Percentiles rank a stretch among this genome's conserved stretches.
Conservation (phyloP, 2,888 invertebrate genomes). For the Amphipyra berbera region DNA sequence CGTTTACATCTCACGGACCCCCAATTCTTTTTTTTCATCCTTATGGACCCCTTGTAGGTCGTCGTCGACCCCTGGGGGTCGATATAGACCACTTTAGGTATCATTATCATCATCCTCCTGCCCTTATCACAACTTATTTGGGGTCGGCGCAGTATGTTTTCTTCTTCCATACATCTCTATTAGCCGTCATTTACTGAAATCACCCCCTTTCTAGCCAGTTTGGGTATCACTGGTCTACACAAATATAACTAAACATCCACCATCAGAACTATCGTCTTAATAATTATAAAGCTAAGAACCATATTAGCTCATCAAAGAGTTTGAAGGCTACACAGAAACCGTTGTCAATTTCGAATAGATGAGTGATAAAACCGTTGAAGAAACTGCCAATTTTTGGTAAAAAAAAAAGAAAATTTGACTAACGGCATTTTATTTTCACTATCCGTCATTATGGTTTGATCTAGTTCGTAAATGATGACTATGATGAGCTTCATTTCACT, state of each 20-base stretch:
- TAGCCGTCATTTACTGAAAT: too few relatives aligned
- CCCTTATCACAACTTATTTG: too few relatives aligned
- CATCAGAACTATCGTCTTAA: background rate
- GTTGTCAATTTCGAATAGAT: slow-evolving; percentile 34
- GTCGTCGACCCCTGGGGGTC: too few relatives aligned
- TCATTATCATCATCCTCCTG: too few relatives aligned
- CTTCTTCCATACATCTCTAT: too few relatives aligned
- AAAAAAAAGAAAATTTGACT: slow-evolving; percentile 44
- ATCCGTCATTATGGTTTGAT: slow-evolving; percentile 41
- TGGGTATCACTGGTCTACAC: too few relatives aligned
- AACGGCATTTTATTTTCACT: slow-evolving; percentile 48
- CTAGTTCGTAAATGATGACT: slow-evolving; percentile 23
- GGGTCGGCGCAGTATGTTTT: too few relatives aligned
- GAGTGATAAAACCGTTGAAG: slow-evolving; percentile 30
- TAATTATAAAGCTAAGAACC: background rate
- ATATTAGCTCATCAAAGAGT: background rate
- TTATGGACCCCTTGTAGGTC: too few relatives aligned
- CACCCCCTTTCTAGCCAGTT: too few relatives aligned
- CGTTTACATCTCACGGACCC: too few relatives aligned
- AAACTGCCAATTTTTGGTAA: slow-evolving; percentile 26
- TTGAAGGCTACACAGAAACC: background rate
- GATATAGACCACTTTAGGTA: too few relatives aligned
- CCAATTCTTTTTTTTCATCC: too few relatives aligned
- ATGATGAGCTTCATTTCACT: slow-evolving; percentile 33
- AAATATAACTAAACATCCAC: background rate